Conservation (phyloP, 64 coral and sea anemone species). For the Acropora tenuis region DNA sequence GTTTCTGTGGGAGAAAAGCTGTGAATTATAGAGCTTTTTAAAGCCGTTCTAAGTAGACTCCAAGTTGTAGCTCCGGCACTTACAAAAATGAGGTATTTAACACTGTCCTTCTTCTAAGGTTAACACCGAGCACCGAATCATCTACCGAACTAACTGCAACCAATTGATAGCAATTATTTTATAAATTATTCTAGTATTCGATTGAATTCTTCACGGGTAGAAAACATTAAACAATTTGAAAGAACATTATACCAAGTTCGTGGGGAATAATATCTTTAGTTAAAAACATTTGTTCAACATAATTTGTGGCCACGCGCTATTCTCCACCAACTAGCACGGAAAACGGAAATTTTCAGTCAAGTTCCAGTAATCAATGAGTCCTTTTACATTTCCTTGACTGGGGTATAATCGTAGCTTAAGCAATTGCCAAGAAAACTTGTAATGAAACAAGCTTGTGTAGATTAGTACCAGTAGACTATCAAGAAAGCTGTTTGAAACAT, state of each 20-base stretch:
- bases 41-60: background rate
- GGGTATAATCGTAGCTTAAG: background rate
- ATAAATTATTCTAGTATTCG: too few species aligned
- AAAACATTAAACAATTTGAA: too few species aligned
- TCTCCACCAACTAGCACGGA: background rate
- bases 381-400: background rate
- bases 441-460: background rate
- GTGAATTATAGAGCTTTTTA: slow-evolving; percentile 4
- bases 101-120: too few species aligned
- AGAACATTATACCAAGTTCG: background rate
- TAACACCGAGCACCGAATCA: too few species aligned
- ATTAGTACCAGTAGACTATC: background rate
- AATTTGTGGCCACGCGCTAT: background rate
- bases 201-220: too few species aligned
- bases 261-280: background rate
- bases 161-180: too few species aligned
- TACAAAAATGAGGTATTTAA: too few species aligned
- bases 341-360: slow-evolving; percentile 13
- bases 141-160: too few species aligned
- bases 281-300: background rate
- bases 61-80: background rate
- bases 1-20: background rate
- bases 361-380: background rate
- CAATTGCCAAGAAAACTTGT: background rate
- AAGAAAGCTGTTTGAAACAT: background rate